phyloP scores from a whole-genome alignment of 2,113 vertebrate species.

The Leiothrix lutea region DNA sequence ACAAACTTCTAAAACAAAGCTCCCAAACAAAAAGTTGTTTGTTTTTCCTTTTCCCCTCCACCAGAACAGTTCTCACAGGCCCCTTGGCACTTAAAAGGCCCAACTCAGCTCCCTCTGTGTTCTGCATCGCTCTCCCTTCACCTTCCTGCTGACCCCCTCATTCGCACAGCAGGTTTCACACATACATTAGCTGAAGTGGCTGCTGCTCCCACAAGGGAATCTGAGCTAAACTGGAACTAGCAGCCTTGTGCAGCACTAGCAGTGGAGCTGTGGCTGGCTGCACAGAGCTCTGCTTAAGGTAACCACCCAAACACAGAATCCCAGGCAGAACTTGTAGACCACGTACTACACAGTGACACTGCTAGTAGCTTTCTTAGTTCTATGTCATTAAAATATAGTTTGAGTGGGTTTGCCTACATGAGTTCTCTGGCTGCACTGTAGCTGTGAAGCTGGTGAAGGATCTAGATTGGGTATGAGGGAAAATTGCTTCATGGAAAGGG shows the following conservation, averaged over 20 bases:
- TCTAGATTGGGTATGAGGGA: background rate
- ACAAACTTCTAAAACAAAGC: slow-evolving; percentile 41
- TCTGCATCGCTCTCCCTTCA: background rate
- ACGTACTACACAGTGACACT: slow-evolving; percentile 20
- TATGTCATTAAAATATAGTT: background rate
- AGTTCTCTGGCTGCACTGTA: background rate
- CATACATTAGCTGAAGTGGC: background rate
- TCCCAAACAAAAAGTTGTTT: slow-evolving; percentile 9
- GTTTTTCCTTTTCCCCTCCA: background rate
- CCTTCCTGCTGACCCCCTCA: background rate
- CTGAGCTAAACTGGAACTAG: slow-evolving; percentile 3
- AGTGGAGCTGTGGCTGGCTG: background rate
- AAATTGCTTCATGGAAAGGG: background rate
- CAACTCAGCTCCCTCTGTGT: background rate
- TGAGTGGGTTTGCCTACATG: slow-evolving; percentile 7
- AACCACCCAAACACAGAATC: slow-evolving; percentile 12
- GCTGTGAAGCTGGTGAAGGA: background rate
- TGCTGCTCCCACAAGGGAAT: slow-evolving; percentile 15
- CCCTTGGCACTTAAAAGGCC: background rate
- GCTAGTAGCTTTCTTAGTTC: slow-evolving; percentile 11
- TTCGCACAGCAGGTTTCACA: background rate
- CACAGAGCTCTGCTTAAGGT: slow-evolving; percentile 30
- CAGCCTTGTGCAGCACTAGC: background rate
- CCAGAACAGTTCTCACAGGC: background rate
- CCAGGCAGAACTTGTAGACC: slow-evolving; percentile 41